Evolutionary conservation across 2,113 vertebrate species (phyloP).

Genomic region (Periophthalmodon schlosseri): DNA sequence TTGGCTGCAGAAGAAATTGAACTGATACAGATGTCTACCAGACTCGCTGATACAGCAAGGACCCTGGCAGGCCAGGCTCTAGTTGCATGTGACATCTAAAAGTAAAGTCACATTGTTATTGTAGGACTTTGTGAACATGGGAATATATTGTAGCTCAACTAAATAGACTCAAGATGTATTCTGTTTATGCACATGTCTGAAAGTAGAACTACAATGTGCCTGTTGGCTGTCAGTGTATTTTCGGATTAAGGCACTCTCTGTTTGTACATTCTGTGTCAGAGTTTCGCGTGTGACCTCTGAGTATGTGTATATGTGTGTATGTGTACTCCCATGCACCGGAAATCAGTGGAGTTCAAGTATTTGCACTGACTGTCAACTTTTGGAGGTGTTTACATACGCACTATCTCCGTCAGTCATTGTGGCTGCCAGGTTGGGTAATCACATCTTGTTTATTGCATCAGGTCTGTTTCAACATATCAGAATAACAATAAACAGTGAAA

Average conservation of each 20-base stretch:
- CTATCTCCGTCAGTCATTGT: constrained; percentile 49
- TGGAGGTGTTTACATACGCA: constrained; percentile 67
- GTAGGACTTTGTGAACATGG: background rate
- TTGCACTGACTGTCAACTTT: constrained; percentile 62
- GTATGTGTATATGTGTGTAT: constrained; percentile 12
- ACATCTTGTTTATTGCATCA: constrained; percentile 75
- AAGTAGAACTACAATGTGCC: constrained; percentile 27
- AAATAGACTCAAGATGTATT: background rate
- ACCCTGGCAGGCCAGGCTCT: background rate
- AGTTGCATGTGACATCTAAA: background rate
- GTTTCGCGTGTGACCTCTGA: constrained; percentile 28
- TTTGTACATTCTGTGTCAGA: constrained; percentile 48
- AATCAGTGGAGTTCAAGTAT: constrained; percentile 62
- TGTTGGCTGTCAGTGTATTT: constrained; percentile 46
- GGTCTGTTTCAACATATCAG: constrained; percentile 75
- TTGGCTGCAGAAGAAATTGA: background rate
- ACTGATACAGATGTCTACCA: background rate
- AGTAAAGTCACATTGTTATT: background rate
- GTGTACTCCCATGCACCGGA: constrained; percentile 23
- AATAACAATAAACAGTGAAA: constrained; percentile 73
- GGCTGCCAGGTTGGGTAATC: constrained; percentile 72
- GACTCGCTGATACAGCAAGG: background rate
- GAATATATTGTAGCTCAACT: background rate
- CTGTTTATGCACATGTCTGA: background rate
- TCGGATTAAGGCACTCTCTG: constrained; percentile 43